These are phyloP conservation scores for Oncorhynchus mykiss DNA, from an alignment of 2,113 vertebrate genomes.

Conservation along the genomic window DNA sequence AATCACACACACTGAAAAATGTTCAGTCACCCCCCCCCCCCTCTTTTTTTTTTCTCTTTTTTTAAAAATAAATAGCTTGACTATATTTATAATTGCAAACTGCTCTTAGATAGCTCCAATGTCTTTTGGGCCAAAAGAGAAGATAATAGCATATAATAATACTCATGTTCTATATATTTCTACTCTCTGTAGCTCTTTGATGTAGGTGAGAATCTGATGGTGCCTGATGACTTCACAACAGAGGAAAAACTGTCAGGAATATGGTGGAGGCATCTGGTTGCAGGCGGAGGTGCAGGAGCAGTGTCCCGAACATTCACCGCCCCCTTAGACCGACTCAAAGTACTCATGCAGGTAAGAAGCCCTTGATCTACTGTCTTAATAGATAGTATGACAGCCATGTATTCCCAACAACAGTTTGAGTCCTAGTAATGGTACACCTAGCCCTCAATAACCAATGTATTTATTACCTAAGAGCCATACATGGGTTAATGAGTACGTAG, in stretches of 20 bases:
- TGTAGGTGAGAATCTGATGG: slow-evolving; percentile 92
- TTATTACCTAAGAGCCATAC: slow-evolving; percentile 29
- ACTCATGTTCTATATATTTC: neutral
- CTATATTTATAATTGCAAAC: neutral
- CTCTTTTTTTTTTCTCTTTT: neutral
- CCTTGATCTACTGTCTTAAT: neutral
- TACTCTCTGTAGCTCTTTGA: slow-evolving; percentile 86
- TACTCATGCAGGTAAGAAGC: slow-evolving; percentile 93
- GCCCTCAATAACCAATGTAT: neutral
- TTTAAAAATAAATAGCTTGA: neutral
- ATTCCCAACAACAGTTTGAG: neutral
- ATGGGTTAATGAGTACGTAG: slow-evolving; percentile 53
- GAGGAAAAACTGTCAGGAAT: slow-evolving; percentile 92
- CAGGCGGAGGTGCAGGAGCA: slow-evolving; percentile 90
- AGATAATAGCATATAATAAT: too few species aligned
- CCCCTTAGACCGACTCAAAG: slow-evolving; percentile 93
- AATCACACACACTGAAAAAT: neutral
- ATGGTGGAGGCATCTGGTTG: slow-evolving; percentile 97
- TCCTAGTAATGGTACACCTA: neutral
- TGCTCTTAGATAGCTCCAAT: neutral
- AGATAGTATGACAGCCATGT: neutral
- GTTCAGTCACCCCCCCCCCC: neutral
- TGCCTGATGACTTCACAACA: slow-evolving; percentile 93
- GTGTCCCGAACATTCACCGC: slow-evolving; percentile 95
- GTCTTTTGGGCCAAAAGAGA: neutral